A percentile compares a stretch with the other conserved stretches of the same genome.
Conservation (phyloP, 2,113 vertebrate genomes). For the Piprites chloris region DNA sequence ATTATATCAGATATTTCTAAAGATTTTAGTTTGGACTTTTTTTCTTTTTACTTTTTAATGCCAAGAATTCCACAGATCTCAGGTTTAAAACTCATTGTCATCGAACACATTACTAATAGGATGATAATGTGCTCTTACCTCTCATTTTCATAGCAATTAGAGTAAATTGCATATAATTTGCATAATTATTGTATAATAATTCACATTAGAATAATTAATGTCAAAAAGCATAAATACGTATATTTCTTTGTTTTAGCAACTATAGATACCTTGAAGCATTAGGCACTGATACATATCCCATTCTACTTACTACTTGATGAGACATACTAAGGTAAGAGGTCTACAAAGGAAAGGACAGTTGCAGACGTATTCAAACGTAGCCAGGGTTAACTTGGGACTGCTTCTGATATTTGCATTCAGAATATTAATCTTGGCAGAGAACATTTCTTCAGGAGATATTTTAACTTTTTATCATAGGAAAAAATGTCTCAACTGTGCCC, state of each 20-base stretch:
- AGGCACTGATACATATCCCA: not conserved
- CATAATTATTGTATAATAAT: constrained; percentile 46
- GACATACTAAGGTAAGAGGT: not conserved
- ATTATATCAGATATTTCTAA: not conserved
- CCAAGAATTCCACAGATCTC: not conserved
- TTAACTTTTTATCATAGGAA: not conserved
- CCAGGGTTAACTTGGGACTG: not conserved
- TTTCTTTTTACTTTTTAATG: not conserved
- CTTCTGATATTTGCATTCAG: not conserved
- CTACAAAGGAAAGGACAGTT: not conserved
- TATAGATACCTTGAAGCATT: not conserved
- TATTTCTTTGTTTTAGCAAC: not conserved
- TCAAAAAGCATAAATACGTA: not conserved
- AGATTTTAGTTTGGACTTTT: not conserved
- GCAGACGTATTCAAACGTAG: not conserved
- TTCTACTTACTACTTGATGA: not conserved
- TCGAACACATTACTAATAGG: not conserved
- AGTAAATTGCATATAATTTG: constrained; percentile 44
- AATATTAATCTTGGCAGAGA: not conserved
- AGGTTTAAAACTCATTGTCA: constrained; percentile 6
- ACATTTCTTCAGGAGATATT: not conserved
- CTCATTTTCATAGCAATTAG: constrained; percentile 34
- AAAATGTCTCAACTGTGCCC: not conserved
- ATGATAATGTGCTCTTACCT: constrained; percentile 37
- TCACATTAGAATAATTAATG: not conserved